Evolutionary conservation across 2,888 invertebrate genomes (phyloP).

Genomic region (Anthrax anthrax): DNA sequence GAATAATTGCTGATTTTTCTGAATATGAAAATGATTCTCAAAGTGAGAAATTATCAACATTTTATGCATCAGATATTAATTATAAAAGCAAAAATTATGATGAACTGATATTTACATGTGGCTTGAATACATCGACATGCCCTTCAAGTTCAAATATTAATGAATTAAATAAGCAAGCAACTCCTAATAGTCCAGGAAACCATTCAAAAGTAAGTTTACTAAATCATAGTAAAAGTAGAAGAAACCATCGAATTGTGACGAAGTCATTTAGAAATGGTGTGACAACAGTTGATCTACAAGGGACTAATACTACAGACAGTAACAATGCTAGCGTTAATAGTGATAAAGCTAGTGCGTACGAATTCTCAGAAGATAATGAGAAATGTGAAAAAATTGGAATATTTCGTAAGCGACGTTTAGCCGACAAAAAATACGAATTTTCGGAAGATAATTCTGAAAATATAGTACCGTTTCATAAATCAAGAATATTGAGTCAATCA

Average conservation of each 20-base stretch:
- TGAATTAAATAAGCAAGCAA: slow-evolving; percentile 2
- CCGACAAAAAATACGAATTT: slow-evolving; percentile 86
- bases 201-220: slow-evolving; percentile 17
- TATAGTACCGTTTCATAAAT: slow-evolving; percentile 38
- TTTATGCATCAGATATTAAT: slow-evolving; percentile 27
- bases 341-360: slow-evolving; percentile 46
- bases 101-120: slow-evolving; percentile 39
- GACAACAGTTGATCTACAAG: slow-evolving; percentile 27
- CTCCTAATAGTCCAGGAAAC: neutral
- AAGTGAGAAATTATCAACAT: neutral
- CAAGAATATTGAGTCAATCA: neutral
- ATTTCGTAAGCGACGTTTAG: slow-evolving; percentile 67
- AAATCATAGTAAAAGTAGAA: slow-evolving; percentile 19
- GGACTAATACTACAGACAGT: slow-evolving; percentile 1
- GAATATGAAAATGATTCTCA: slow-evolving; percentile 44
- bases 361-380: slow-evolving; percentile 70
- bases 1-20: slow-evolving; percentile 47
- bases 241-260: slow-evolving; percentile 30
- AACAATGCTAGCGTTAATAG: neutral
- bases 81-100: slow-evolving; percentile 32
- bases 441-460: slow-evolving; percentile 62
- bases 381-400: slow-evolving; percentile 77
- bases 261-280: slow-evolving; percentile 31
- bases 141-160: slow-evolving; percentile 10
- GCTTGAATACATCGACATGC: slow-evolving; percentile 14